Base-by-base conservation (phyloP, 2,888 invertebrate species). In the Cantharis lateralis region DNA sequence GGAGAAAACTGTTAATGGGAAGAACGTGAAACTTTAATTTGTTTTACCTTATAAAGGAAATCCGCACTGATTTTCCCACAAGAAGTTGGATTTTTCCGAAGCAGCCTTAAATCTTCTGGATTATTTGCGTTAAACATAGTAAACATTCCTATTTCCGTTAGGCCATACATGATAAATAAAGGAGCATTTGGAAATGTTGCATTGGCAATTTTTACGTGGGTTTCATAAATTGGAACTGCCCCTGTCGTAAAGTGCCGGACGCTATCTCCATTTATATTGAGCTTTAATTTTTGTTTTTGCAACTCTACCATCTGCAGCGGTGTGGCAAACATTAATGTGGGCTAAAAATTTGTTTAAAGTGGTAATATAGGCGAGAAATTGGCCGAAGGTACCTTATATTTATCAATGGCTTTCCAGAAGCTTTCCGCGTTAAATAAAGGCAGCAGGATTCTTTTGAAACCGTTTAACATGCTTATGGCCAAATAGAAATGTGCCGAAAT, bases 111-210 rank as follows among this genome's bases (percentile, higher is more conserved):
- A 1, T 48, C 48, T 0, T n/a, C 48, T 0, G 48, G n/a, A 1
- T 48, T 48, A 7, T 48, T n/a, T 7, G 7, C 5, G 7, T 24
- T 73, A 26, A 77, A 77, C 10, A 9, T n/a, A 1, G 68, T 18
- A 26, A 74, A 13, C 9, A 48, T 15, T 10, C 62, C 20, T 9
- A 71, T 32, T 18, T 78, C 75, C 0, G 75, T 73, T 71, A 73
- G 75, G 0, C 78, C 75, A 15, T 78, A 10, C 28, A 11, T 28
- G 3, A 28, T 7, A 15, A 18, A 74, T 13, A 81, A 84, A 0
- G 86, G 1, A 0, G 87, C 85, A 2, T 81, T 78, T 10, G 88
- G 87, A 2, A 85, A 77, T 11, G 86, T 18, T 73, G 76, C 62
- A 70, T 79, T 69, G 4, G 81, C 66, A 62, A 68, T 72, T 10